Evolutionary conservation across 2,113 vertebrate species (phyloP), one percentile per base, ranked within the genome.

Genomic region (Lophotis ruficrista): DNA sequence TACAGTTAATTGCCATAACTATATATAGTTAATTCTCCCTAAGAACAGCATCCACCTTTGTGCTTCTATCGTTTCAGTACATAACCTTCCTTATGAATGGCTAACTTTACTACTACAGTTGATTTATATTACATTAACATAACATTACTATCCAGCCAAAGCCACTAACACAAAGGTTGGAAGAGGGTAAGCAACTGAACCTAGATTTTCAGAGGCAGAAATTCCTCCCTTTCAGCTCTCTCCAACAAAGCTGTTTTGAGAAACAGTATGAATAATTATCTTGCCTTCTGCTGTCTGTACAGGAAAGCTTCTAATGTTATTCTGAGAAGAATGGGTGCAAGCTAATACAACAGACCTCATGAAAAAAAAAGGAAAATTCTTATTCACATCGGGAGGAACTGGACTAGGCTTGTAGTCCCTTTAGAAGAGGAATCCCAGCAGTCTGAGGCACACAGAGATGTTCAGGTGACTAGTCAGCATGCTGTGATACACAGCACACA

Each of bases 401-500:
- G 23, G 31, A 76, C 30, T 37, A 65, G 31, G 7, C 21, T 72
- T 41, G 7, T 11, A 51, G 12, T 43, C 22, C 12, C 18, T 51
- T 60, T 48, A 43, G n/a, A 83, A 69, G 18, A 56, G 16, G n/a
- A 66, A 81, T 51, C 8, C 18, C 38, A 57, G 48, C 14, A 80
- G 45, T 9, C n/a, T 41, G 22, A 87, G 45, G 21, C 48, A 69
- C 14, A 30, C 3, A n/a, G 33, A 45, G 31, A 22, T 38, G 24
- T n/a, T 28, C 4, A 3, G 24, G 38, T 92, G 25, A 70, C 2
- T 12, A 71, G 33, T 17, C 14, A 88, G 30, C 28, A 64, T 18
- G 21, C 18, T 83, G 57, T 0, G 0, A 61, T 41, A 43, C 0
- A 1, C n/a, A 69, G 28, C 18, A 56, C 3, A 41, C 27, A 16